Base-by-base conservation (phyloP, 1,140 invertebrate species). In the Diuraphis noxia region DNA sequence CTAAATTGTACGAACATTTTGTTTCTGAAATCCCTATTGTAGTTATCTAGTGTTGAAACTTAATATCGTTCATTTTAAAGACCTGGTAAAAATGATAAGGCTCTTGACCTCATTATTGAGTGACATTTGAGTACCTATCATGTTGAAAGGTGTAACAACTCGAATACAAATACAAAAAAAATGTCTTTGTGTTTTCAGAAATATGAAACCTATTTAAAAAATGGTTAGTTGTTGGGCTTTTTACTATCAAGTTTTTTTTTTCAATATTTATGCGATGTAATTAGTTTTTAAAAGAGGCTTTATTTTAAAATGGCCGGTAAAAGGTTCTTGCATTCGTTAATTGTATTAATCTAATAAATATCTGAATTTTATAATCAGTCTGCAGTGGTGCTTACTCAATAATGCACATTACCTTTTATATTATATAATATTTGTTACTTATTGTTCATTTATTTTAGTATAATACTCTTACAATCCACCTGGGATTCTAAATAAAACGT, bases 101-200 rank as follows among this genome's bases (percentile, higher is more conserved):
- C 40, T n/a, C 81, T 84, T 84, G 81, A 84, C 81, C 81, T n/a
- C 13, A 43, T 84, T 81, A 84, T 84, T 40, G 40, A 84, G 25
- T 84, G 40, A 84, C 30, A 84, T 84, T 84, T n/a, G 40, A 84
- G 40, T 43, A 41, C 17, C n/a, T n/a, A 49, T 43, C 4, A 84
- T 41, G 8, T 30, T 84, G 17, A 30, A 23, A 36, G 10, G 30
- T 23, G 40, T 84, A 41, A 41, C 4, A 41, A 43, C 13, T 4
- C 38, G 9, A 82, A 30, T 30, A 41, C 81, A 10, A 41, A 82
- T 30, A 82, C 19, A 40, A 9, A 77, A 77, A n/a, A n/a, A 72
- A 72, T 72, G 4, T 19, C 56, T 72, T 72, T 72, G 56, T 72
- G 13, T 72, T 72, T n/a, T 72, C n/a, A n/a, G 10, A 72, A 72